These are phyloP conservation scores for Melanotaenia duboulayi DNA, from an alignment of 2,113 vertebrate genomes.

Conservation along the genomic window DNA sequence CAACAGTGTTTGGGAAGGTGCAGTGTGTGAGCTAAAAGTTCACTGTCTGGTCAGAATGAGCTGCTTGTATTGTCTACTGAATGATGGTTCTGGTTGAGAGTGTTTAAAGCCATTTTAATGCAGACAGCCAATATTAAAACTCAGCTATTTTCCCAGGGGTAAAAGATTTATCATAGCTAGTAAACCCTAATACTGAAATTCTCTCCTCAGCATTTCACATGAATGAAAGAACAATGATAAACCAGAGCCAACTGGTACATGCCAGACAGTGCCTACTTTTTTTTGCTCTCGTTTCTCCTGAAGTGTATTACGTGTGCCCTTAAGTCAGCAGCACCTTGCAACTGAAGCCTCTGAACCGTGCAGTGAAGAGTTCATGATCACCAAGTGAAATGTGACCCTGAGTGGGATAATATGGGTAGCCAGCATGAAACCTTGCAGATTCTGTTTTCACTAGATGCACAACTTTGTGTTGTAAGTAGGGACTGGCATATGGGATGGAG, in stretches of 20 bases:
- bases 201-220: not conserved
- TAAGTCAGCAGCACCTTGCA: not conserved
- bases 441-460: conserved; percentile 46
- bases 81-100: conserved; percentile 14
- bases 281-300: not conserved
- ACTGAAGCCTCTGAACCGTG: not conserved
- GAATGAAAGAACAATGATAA: not conserved
- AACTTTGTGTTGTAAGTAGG: conserved; percentile 33
- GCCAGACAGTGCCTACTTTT: not conserved
- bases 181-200: not conserved
- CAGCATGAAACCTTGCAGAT: conserved; percentile 5
- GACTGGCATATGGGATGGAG: conserved; percentile 9
- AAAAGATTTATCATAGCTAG: too few species aligned
- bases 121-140: conserved; percentile 13
- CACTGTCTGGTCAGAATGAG: not conserved
- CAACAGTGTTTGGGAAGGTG: too few species aligned
- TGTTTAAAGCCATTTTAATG: too few species aligned
- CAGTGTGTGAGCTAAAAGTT: not conserved
- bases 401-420: conserved; percentile 18
- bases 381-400: conserved; percentile 21
- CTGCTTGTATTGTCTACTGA: conserved; percentile 9
- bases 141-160: conserved; percentile 13
- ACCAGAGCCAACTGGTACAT: conserved; percentile 1
- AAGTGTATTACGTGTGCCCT: not conserved
- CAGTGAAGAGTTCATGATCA: conserved; percentile 10